A percentile compares a stretch with the other conserved stretches of the same genome.
Evolutionary conservation across 2,113 vertebrate species (phyloP).

Genomic region (Syrrhaptes paradoxus): DNA sequence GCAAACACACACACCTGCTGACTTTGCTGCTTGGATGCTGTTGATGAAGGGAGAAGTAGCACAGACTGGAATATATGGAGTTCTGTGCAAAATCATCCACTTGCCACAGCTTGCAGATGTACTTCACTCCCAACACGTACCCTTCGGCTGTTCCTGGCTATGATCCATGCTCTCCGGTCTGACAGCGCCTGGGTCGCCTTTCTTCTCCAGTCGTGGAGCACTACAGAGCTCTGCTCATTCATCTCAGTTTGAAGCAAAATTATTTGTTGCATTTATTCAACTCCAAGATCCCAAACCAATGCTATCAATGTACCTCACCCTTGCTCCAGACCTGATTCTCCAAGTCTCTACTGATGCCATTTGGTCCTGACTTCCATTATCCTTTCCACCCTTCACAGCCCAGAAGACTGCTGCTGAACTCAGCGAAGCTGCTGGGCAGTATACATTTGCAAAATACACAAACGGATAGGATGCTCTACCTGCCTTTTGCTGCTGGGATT

Average conservation of each 20-base stretch:
- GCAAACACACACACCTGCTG: slow-evolving; percentile 13
- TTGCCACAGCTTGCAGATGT: neutral
- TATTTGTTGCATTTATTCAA: neutral
- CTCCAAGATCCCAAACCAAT: neutral
- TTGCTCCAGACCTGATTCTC: neutral
- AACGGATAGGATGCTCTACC: neutral
- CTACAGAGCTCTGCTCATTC: neutral
- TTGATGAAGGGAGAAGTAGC: neutral
- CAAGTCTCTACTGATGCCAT: neutral
- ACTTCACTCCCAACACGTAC: neutral
- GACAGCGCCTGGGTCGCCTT: neutral
- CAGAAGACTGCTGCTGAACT: neutral
- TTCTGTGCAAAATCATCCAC: neutral
- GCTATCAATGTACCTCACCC: neutral
- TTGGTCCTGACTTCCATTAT: neutral
- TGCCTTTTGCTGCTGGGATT: neutral
- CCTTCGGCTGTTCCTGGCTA: neutral
- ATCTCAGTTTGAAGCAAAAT: neutral
- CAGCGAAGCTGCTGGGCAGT: neutral
- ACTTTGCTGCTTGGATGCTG: slow-evolving; percentile 6
- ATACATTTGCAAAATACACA: neutral
- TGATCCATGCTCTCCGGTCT: neutral
- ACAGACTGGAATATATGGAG: neutral
- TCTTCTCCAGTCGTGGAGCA: neutral
- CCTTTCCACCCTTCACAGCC: neutral